Conservation (phyloP, 2,113 vertebrate species). For the Mugil cephalus region DNA sequence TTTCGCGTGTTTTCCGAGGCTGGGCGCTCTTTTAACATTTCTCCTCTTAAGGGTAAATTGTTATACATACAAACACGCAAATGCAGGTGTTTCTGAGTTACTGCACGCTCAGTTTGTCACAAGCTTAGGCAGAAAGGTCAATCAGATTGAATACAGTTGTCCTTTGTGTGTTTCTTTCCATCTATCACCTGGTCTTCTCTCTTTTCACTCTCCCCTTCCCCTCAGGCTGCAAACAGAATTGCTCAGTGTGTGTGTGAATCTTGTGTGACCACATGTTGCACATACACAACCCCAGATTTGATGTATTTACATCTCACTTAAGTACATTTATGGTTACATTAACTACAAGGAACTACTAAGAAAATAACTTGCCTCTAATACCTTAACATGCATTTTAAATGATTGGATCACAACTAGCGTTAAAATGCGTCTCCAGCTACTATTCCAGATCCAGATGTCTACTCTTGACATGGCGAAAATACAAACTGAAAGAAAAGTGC, state of each 20-base stretch:
- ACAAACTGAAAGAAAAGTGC: too few relatives aligned
- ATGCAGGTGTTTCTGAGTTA: slow-evolving; percentile 44
- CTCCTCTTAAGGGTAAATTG: slow-evolving; percentile 44
- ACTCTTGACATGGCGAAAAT: too few relatives aligned
- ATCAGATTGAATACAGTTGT: slow-evolving; percentile 62
- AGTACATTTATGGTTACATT: slow-evolving; percentile 1
- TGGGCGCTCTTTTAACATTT: slow-evolving; percentile 47
- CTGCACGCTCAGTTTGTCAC: slow-evolving; percentile 58
- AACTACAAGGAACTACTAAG: slow-evolving; percentile 21
- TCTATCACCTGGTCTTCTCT: slow-evolving; percentile 51
- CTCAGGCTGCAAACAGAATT: slow-evolving; percentile 51
- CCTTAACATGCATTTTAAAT: too few relatives aligned
- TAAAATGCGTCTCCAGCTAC: too few relatives aligned
- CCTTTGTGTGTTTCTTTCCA: slow-evolving; percentile 67
- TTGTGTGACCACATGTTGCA: not conserved
- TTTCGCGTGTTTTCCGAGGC: slow-evolving; percentile 66
- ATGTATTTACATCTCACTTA: slow-evolving; percentile 24
- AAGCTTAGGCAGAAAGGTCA: slow-evolving; percentile 59
- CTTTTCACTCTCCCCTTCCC: slow-evolving; percentile 34
- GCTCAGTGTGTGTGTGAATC: slow-evolving; percentile 30
- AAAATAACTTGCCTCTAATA: slow-evolving; percentile 28
- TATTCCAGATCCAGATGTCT: too few relatives aligned
- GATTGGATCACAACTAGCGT: too few relatives aligned
- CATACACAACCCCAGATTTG: slow-evolving; percentile 14
- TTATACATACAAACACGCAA: slow-evolving; percentile 17